These are phyloP conservation scores for Proctacanthus coquilletti DNA, from an alignment of 1,140 invertebrate genomes.

Conservation along the genomic window DNA sequence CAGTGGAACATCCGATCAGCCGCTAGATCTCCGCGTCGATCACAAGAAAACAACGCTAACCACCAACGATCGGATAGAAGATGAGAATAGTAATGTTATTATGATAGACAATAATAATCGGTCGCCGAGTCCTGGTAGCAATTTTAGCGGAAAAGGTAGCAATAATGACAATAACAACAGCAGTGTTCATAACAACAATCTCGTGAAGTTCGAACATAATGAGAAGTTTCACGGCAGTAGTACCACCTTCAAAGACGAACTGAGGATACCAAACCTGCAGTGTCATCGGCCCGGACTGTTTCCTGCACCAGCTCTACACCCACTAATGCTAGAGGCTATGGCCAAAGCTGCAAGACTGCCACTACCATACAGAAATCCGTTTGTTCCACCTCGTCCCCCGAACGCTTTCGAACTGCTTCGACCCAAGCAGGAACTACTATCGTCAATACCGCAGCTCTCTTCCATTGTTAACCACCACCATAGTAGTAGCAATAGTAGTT, in stretches of 20 bases:
- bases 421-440: constrained; percentile 18
- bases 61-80: constrained; percentile 41
- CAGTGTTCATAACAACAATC: constrained; percentile 14
- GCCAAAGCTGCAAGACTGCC: constrained; percentile 40
- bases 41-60: constrained; percentile 46
- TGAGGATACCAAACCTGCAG: constrained; percentile 12
- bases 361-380: constrained; percentile 32
- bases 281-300: constrained; percentile 34
- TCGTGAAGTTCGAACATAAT: constrained; percentile 9
- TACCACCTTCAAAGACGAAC: background rate
- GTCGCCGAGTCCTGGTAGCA: constrained; percentile 1
- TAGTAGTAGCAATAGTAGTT: constrained; percentile 2
- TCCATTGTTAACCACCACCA: constrained; percentile 23
- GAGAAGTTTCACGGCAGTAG: background rate
- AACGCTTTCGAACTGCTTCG: constrained; percentile 32
- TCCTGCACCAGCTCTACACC: constrained; percentile 46
- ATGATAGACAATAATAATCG: constrained; percentile 9
- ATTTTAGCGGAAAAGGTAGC: constrained; percentile 8
- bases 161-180: constrained; percentile 7
- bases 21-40: constrained; percentile 66
- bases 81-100: constrained; percentile 60
- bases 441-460: constrained; percentile 13
- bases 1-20: constrained; percentile 45
- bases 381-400: constrained; percentile 22
- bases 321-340: constrained; percentile 50